Evolutionary conservation across 30 jellyfish, hydroid and myxozoan species (phyloP), one percentile per base, ranked within the genome.

Genomic region (Mastigias papua): DNA sequence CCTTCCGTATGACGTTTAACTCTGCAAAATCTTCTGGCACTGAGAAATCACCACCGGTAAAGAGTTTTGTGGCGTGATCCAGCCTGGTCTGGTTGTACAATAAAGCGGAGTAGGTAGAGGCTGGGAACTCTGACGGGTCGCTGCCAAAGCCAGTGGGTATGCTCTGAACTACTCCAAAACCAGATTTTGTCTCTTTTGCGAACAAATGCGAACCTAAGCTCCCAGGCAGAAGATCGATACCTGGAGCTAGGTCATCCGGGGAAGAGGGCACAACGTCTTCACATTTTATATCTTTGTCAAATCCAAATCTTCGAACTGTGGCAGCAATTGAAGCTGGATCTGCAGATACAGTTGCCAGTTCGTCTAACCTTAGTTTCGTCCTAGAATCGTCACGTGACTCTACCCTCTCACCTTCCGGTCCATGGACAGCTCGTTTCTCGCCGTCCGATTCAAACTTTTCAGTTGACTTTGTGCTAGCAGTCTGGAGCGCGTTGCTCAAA

Each of bases 401-500:
- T 23, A 27, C 64, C 26, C 33, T 72, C 31, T 70, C 80, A 1
- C 6, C 76, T 29, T 64, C 74, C 6, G 74, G 46, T 15, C 69
- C 81, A 11, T 25, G 82, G 6, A 27, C 48, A 7, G 85, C 73
- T 16, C 69, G 61, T 49, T 48, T 79, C 31, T 85, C 83, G 11
- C 57, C 82, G 7, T 69, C 92, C 25, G 80, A 25, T 23, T 88
- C 88, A 9, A 61, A 68, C 76, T 78, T 65, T 63, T 79, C 86
- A 0, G 83, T 89, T 2, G 75, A 34, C 68, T 60, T 86, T 9
- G 75, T 23, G 15, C 70, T 23, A 1, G 82, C 87, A 7, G 93
- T 54, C 70, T 73, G 91, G 69, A 80, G 58, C 5, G 94, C 97
- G 30, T 89, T 83, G 76, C 91, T 89, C 73, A 94, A 31, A 60